A percentile compares a stretch with the other conserved stretches of the same genome.
Conservation (phyloP, 2,797 vertebrate genomes). For the Geotrypetes seraphini region DNA sequence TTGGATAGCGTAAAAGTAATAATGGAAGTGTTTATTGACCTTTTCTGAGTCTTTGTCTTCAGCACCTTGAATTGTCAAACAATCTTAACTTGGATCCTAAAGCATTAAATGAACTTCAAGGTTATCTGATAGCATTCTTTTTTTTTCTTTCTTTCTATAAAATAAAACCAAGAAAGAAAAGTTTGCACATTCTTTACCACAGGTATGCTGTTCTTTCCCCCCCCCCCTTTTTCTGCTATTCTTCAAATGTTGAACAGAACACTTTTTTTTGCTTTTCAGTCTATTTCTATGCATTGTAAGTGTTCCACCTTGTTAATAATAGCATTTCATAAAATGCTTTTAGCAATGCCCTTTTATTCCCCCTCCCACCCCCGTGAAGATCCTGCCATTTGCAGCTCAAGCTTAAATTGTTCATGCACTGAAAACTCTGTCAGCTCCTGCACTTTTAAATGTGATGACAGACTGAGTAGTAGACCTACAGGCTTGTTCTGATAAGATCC, state of each 20-base stretch:
- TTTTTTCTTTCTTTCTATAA: neutral
- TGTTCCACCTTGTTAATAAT: too few relatives aligned
- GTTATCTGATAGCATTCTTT: neutral
- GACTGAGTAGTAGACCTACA: slow-evolving; percentile 10
- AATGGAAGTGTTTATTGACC: neutral
- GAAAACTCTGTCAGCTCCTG: slow-evolving; percentile 6
- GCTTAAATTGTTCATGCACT: slow-evolving; percentile 1
- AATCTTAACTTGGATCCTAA: neutral
- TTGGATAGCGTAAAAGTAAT: too few relatives aligned
- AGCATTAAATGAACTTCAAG: neutral
- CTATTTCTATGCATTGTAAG: too few relatives aligned
- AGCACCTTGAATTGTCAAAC: neutral
- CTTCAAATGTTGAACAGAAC: too few relatives aligned
- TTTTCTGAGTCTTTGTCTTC: too few relatives aligned
- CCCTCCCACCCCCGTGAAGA: slow-evolving; percentile 15
- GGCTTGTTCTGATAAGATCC: slow-evolving; percentile 21
- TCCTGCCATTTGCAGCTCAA: neutral
- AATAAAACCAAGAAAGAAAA: neutral
- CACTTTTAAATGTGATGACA: slow-evolving; percentile 21
- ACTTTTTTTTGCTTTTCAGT: too few relatives aligned
- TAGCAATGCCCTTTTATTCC: slow-evolving; percentile 1
- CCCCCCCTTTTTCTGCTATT: too few relatives aligned
- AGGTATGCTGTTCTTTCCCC: neutral
- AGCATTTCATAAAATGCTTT: neutral
- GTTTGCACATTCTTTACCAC: neutral